Percentiles rank a stretch among this genome's conserved stretches.
phyloP scores from a whole-genome alignment of 2,888 invertebrate species.

The Acronicta aceris region DNA sequence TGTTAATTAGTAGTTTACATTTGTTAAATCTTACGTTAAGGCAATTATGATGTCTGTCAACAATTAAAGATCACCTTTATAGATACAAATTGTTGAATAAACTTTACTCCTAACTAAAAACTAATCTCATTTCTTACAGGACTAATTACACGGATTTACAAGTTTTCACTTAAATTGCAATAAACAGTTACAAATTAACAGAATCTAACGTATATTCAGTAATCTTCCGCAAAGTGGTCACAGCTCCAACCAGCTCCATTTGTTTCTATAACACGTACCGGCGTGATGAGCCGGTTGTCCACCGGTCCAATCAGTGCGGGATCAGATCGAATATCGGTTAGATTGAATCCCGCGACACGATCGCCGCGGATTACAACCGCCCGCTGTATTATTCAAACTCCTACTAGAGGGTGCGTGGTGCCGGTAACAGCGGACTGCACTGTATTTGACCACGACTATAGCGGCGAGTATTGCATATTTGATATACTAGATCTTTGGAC shows the following conservation, averaged over 20 bases:
- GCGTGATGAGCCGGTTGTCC: conserved; percentile 37
- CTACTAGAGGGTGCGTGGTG: conserved; percentile 11
- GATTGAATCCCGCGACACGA: conserved; percentile 53
- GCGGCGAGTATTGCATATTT: too few relatives aligned
- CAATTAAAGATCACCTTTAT: too few relatives aligned
- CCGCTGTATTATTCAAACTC: conserved; percentile 55
- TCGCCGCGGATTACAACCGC: conserved; percentile 48
- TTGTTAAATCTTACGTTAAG: too few relatives aligned
- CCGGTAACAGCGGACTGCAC: conserved; percentile 4
- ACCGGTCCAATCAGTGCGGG: conserved; percentile 39
- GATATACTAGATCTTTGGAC: too few relatives aligned
- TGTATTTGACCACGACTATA: not conserved
- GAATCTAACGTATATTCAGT: not conserved
- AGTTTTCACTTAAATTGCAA: too few relatives aligned
- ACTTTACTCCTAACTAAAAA: too few relatives aligned
- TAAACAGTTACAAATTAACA: not conserved
- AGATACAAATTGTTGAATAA: too few relatives aligned
- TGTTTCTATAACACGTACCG: conserved; percentile 17
- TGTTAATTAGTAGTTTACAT: too few relatives aligned
- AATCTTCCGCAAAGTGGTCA: conserved; percentile 1
- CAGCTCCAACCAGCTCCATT: conserved; percentile 6
- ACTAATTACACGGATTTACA: too few relatives aligned
- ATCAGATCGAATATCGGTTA: conserved; percentile 47
- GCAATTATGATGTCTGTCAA: too few relatives aligned
- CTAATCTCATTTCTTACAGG: too few relatives aligned